Evolutionary conservation across 2,113 vertebrate genomes (phyloP), one percentile per base, ranked within the genome.

Genomic region (Campylomormyrus numenius): DNA sequence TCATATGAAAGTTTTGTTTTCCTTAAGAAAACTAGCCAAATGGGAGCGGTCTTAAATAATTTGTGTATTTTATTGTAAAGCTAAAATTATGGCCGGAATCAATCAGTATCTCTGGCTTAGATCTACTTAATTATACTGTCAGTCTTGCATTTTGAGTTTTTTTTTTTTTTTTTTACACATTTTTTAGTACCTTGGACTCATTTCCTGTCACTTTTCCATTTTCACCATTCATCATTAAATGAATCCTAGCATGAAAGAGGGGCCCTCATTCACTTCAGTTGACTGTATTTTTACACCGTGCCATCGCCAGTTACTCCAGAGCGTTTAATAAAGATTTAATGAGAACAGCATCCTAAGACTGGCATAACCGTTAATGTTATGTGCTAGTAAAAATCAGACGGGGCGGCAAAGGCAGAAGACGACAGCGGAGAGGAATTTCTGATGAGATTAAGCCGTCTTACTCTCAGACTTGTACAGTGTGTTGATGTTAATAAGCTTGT

Each of bases 241-340:
- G 93, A 94, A 92, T 92, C 91, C 52, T 89, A 24, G 50, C 85
- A 35, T 50, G 89, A 53, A 10, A 48, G 35, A 80, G 91, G 92
- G 52, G 35, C 35, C 15, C 80, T 53, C 50, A 13, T 45, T 45
- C 56, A 58, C 87, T 58, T 42, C 35, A 24, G 87, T 7, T 56
- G 27, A 52, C 46, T 87, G 46, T 27, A 87, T 31, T 35, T 39
- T 42, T 19, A 42, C 52, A 9, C 53, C 87, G 11, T 35, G 27
- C 27, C 49, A 1, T 84, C 7, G 83, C 77, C 19, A 70, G 62
- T 70, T 31, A 31, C 62, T 70, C n/a, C 62, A 42, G 35, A 80
- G 74, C 0, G 13, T 7, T 80, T 80, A 42, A 80, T 80, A 80
- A 80, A 80, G 74, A 80, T 80, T 42, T 80, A 80, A 80, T 80